Conservation (phyloP, 2,888 invertebrate genomes). For the Copidosoma aretas region DNA sequence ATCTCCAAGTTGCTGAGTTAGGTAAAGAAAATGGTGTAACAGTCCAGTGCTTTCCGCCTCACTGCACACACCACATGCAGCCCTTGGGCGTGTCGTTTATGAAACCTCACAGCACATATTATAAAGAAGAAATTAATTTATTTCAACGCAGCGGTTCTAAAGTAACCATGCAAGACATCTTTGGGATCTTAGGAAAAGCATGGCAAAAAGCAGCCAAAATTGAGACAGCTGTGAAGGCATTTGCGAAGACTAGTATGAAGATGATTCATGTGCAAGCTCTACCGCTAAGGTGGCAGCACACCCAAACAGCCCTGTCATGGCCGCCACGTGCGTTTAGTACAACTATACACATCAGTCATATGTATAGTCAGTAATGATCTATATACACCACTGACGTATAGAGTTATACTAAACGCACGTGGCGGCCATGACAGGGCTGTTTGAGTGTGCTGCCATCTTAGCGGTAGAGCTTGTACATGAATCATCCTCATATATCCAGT, state of each 20-base stretch:
- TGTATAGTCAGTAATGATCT: too few relatives aligned
- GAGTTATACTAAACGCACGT: too few relatives aligned
- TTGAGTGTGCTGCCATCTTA: too few relatives aligned
- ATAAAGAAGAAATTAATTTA: slow-evolving; percentile 43
- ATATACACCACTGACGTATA: too few relatives aligned
- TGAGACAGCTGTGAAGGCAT: neutral
- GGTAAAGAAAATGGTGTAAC: slow-evolving; percentile 46
- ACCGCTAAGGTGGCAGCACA: too few relatives aligned
- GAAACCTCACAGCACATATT: slow-evolving; percentile 45
- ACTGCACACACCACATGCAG: slow-evolving; percentile 49
- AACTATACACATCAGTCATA: too few relatives aligned
- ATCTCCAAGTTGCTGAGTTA: slow-evolving; percentile 48
- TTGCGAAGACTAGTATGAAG: neutral
- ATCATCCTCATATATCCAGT: too few relatives aligned
- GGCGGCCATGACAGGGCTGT: too few relatives aligned
- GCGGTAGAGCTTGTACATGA: too few relatives aligned
- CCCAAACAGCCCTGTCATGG: too few relatives aligned
- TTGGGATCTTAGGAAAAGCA: neutral
- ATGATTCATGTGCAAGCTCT: too few relatives aligned
- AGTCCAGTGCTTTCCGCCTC: slow-evolving; percentile 54
- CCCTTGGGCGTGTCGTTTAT: slow-evolving; percentile 47
- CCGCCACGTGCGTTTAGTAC: too few relatives aligned
- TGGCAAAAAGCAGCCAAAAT: neutral
- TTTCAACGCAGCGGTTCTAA: slow-evolving; percentile 40
- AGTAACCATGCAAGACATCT: neutral